Conservation (phyloP, 2,797 vertebrate genomes). For the Babyrousa celebensis region DNA sequence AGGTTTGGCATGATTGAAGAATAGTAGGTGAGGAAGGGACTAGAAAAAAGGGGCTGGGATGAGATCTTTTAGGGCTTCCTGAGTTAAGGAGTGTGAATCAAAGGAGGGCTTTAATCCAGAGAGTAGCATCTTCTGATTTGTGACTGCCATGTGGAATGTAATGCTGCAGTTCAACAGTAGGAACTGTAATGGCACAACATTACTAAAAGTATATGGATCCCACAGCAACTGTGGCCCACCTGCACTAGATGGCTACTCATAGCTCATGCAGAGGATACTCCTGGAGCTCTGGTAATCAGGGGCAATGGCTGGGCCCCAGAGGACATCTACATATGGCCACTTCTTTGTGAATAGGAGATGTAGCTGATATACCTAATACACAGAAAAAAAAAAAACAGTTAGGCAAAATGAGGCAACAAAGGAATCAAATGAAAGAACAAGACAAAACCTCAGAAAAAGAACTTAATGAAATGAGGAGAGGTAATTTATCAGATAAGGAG, state of each 20-base stretch:
- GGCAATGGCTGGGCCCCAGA: neutral
- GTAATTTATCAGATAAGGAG: neutral
- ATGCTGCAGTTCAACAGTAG: neutral
- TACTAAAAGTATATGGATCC: neutral
- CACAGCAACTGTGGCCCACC: neutral
- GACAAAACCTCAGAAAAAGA: neutral
- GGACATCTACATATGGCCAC: neutral
- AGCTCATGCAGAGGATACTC: neutral
- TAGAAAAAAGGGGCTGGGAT: neutral
- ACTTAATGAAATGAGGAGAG: neutral
- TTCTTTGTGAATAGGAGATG: neutral
- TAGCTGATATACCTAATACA: neutral
- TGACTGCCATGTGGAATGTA: neutral
- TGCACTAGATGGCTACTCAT: neutral
- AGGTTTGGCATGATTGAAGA: neutral
- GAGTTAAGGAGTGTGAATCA: neutral
- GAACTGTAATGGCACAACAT: neutral
- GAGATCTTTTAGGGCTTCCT: neutral
- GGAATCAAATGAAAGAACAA: neutral
- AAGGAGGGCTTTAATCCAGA: neutral
- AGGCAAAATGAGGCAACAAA: neutral
- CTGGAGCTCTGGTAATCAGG: neutral
- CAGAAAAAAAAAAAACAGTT: fast-evolving
- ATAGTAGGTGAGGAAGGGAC: neutral
- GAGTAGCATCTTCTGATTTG: neutral